A percentile compares a stretch with the other conserved stretches of the same genome.
Evolutionary conservation across 2,113 vertebrate species (phyloP).

Genomic region (Microcebus lehilahytsara): DNA sequence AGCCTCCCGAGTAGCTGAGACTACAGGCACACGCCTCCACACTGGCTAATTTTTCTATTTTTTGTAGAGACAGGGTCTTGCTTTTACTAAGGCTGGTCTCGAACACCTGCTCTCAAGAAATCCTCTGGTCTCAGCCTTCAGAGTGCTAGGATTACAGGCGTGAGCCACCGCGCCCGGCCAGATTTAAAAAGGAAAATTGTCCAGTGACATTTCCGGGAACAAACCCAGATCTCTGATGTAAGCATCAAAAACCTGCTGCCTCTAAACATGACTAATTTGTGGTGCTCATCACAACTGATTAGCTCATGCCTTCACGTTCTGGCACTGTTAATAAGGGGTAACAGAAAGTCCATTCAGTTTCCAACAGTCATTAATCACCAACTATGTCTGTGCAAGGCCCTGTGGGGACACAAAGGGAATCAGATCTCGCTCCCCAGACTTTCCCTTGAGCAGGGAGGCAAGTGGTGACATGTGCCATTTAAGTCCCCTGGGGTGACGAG

Average conservation of each 20-base stretch:
- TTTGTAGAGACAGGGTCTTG: too few species aligned
- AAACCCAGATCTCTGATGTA: slow-evolving; percentile 25
- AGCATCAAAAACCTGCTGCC: background rate
- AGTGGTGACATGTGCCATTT: too few species aligned
- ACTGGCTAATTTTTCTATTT: too few species aligned
- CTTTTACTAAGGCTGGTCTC: too few species aligned
- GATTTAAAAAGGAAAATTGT: background rate
- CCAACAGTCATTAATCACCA: background rate
- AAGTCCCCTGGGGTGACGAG: too few species aligned
- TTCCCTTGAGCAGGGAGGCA: background rate
- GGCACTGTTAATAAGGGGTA: background rate
- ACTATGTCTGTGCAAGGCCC: background rate
- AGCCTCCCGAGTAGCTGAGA: too few species aligned
- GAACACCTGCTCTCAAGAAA: too few species aligned
- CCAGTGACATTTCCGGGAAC: slow-evolving; percentile 20
- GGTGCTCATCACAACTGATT: background rate
- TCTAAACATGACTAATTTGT: background rate
- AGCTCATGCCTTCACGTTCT: background rate
- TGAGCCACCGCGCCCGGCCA: too few species aligned
- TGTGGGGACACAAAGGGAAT: background rate
- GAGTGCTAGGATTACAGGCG: too few species aligned
- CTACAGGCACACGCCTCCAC: too few species aligned
- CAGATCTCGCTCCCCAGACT: background rate
- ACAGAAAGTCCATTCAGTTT: background rate
- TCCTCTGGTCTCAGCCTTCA: too few species aligned